Conservation (phyloP, 2,797 vertebrate species). For the Acanthurus leucopareius region DNA sequence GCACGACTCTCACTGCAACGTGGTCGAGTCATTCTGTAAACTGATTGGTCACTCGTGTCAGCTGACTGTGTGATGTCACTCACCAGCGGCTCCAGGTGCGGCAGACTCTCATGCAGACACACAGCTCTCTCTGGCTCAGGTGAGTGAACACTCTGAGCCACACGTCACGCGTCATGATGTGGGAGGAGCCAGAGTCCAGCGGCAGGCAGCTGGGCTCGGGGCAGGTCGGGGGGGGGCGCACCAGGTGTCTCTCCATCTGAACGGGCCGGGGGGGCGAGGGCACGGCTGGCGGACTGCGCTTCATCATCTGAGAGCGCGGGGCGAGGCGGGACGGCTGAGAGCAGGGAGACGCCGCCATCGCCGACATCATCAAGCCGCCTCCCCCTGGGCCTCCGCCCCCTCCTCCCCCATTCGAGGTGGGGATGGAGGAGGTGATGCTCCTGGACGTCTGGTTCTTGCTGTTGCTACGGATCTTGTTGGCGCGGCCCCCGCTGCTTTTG, state of each 20-base stretch:
- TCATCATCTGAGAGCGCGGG: slow-evolving; percentile 86
- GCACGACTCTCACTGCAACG: too few species aligned
- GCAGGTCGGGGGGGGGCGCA: slow-evolving; percentile 91
- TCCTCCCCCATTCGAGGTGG: slow-evolving; percentile 75
- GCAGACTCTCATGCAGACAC: slow-evolving; percentile 94
- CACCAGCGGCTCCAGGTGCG: slow-evolving; percentile 96
- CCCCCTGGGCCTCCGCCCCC: slow-evolving; percentile 45
- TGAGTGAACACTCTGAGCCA: slow-evolving; percentile 93
- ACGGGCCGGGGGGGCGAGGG: slow-evolving; percentile 90
- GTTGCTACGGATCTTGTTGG: slow-evolving; percentile 78
- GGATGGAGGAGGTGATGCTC: slow-evolving; percentile 69
- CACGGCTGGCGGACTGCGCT: slow-evolving; percentile 88
- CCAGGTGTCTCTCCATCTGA: slow-evolving; percentile 93
- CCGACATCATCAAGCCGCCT: slow-evolving; percentile 65
- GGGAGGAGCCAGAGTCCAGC: slow-evolving; percentile 90
- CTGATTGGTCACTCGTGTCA: too few species aligned
- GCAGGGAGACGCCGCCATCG: slow-evolving; percentile 77
- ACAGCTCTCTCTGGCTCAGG: slow-evolving; percentile 91
- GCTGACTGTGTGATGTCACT: slow-evolving; percentile 52
- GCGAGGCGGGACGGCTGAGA: slow-evolving; percentile 82
- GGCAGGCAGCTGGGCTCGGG: slow-evolving; percentile 93
- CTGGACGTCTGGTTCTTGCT: slow-evolving; percentile 69
- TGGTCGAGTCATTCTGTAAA: too few species aligned
- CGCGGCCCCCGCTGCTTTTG: slow-evolving; percentile 69
- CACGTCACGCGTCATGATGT: slow-evolving; percentile 89